A percentile compares a stretch with the other conserved stretches of the same genome.
These are phyloP conservation scores for Podotricha telesiphe DNA, from an alignment of 2,888 invertebrate species.

Conservation along the genomic window DNA sequence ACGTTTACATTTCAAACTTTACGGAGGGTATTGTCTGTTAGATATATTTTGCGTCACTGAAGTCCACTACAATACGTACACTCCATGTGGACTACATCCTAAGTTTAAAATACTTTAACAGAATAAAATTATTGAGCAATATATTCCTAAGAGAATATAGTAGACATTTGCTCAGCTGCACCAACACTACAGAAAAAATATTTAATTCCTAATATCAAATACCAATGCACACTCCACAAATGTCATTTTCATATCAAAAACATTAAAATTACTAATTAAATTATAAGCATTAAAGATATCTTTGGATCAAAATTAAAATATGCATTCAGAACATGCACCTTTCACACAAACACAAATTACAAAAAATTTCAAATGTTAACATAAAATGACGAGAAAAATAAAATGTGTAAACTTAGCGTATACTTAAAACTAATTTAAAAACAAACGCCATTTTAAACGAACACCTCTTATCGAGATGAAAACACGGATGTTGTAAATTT, in stretches of 20 bases:
- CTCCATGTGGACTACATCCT: conserved; percentile 73
- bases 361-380: conserved; percentile 71
- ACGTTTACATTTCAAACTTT: conserved; percentile 72
- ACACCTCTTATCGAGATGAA: conserved; percentile 62
- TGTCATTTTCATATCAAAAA: conserved; percentile 73
- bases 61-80: conserved; percentile 73
- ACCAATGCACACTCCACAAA: conserved; percentile 82
- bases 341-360: conserved; percentile 73
- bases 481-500: conserved; percentile 62
- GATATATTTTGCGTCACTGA: conserved; percentile 73
- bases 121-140: conserved; percentile 83
- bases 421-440: conserved; percentile 80
- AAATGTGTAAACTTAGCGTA: conserved; percentile 66
- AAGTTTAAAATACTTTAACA: conserved; percentile 80
- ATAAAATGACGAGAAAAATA: conserved; percentile 76
- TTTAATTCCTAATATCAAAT: conserved; percentile 76
- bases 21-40: conserved; percentile 83
- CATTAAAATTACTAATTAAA: conserved; percentile 62
- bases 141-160: conserved; percentile 81
- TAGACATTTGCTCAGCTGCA: conserved; percentile 83
- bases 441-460: conserved; percentile 74
- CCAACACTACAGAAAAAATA: conserved; percentile 78
- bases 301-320: conserved; percentile 82
- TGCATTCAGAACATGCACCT: conserved; percentile 79
- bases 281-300: conserved; percentile 75